Conservation (phyloP, 1,140 invertebrate genomes). For the Aricia agestis region DNA sequence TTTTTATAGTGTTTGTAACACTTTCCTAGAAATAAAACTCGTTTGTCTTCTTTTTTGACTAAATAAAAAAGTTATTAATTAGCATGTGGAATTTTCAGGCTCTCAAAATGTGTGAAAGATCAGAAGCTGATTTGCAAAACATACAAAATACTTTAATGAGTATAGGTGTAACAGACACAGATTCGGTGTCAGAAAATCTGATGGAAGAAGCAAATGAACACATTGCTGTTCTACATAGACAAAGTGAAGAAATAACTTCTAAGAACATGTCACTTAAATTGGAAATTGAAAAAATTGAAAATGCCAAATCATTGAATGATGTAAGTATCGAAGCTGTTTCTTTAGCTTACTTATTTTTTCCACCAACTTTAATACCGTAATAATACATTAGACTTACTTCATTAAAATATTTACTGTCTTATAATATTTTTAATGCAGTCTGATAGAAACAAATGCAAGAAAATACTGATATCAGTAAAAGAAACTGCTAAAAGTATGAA, state of each 20-base stretch:
- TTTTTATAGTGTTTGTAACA: background rate
- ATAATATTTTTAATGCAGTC: slow-evolving; percentile 48
- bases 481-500: slow-evolving; percentile 77
- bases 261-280: slow-evolving; percentile 55
- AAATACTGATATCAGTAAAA: slow-evolving; percentile 75
- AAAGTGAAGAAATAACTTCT: slow-evolving; percentile 61
- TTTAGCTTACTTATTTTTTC: too few species aligned
- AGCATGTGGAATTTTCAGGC: slow-evolving; percentile 35
- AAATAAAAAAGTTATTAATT: background rate
- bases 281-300: slow-evolving; percentile 58
- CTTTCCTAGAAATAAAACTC: too few species aligned
- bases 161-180: slow-evolving; percentile 48
- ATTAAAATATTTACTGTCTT: too few species aligned
- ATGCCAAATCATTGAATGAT: slow-evolving; percentile 37
- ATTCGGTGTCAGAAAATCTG: slow-evolving; percentile 38
- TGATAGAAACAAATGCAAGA: slow-evolving; percentile 74
- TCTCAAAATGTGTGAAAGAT: slow-evolving; percentile 50
- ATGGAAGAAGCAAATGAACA: slow-evolving; percentile 54
- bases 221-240: slow-evolving; percentile 45
- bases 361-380: background rate
- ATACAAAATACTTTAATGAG: slow-evolving; percentile 54
- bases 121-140: slow-evolving; percentile 54
- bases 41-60: too few species aligned
- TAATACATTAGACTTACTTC: too few species aligned
- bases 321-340: slow-evolving; percentile 31